These are phyloP conservation scores for Alcedo quadribrachys DNA, from an alignment of 2,797 vertebrate species.

Conservation along the genomic window DNA sequence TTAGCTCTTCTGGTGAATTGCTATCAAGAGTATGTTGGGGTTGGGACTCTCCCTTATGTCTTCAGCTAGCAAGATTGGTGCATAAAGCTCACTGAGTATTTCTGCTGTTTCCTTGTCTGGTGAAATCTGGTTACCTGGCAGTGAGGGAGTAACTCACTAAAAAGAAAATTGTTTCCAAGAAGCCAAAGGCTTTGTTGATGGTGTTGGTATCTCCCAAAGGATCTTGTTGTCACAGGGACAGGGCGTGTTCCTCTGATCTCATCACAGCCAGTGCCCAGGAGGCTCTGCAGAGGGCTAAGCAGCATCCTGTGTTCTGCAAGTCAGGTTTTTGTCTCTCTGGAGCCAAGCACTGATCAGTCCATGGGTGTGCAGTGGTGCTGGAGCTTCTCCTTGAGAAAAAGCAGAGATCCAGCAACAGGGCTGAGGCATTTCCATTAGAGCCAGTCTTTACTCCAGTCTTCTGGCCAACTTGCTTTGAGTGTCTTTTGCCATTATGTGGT, in stretches of 20 bases:
- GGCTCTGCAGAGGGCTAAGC: background rate
- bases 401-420: background rate
- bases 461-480: slow-evolving; percentile 10
- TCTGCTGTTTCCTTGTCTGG: background rate
- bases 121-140: background rate
- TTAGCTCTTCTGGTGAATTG: background rate
- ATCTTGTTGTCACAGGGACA: background rate
- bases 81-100: background rate
- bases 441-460: background rate
- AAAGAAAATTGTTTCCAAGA: background rate
- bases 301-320: background rate
- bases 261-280: background rate
- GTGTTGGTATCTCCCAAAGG: background rate
- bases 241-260: background rate
- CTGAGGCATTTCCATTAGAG: slow-evolving; percentile 22
- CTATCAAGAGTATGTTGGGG: background rate
- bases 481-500: slow-evolving; percentile 6
- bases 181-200: background rate
- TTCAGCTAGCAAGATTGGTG: background rate
- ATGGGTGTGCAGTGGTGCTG: background rate
- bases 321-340: background rate
- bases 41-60: background rate
- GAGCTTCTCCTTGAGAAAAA: background rate
- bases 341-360: background rate
- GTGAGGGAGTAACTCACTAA: background rate